Evolutionary conservation across 2,113 vertebrate genomes (phyloP).

Genomic region (Ceratotherium simum): DNA sequence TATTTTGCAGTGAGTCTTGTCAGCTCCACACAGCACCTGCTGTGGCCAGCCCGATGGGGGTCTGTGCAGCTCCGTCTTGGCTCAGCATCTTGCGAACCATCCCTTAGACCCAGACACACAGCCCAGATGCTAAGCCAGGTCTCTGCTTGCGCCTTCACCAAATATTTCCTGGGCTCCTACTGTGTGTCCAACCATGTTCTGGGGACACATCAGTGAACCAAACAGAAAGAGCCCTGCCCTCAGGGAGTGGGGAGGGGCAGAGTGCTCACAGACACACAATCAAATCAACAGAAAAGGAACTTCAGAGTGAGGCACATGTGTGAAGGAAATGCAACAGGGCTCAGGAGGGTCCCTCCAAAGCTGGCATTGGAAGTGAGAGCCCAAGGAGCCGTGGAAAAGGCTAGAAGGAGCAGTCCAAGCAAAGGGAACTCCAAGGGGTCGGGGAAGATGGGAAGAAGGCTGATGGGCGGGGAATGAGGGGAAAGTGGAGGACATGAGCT

Average conservation of each 20-base stretch:
- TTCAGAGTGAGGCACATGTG: neutral
- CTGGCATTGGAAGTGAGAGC: neutral
- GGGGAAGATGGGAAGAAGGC: neutral
- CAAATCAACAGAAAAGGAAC: neutral
- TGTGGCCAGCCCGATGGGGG: accelerated
- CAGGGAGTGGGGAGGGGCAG: neutral
- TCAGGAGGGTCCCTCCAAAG: neutral
- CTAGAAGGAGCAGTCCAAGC: neutral
- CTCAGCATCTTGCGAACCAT: neutral
- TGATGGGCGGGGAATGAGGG: neutral
- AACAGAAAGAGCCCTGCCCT: neutral
- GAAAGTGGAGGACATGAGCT: neutral
- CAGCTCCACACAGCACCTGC: neutral
- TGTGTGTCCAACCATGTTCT: neutral
- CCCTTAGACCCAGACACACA: neutral
- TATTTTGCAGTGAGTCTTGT: neutral
- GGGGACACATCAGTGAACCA: neutral
- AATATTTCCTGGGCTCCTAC: neutral
- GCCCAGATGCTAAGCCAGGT: neutral
- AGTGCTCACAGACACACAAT: too few relatives aligned
- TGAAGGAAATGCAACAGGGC: neutral
- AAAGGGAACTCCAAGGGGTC: accelerated
- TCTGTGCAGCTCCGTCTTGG: neutral
- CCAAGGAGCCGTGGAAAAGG: neutral
- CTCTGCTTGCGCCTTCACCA: neutral